Percentiles rank a stretch among this genome's conserved stretches.
Conservation (phyloP, 2,888 invertebrate genomes). For the Ischnus inquisitorius region DNA sequence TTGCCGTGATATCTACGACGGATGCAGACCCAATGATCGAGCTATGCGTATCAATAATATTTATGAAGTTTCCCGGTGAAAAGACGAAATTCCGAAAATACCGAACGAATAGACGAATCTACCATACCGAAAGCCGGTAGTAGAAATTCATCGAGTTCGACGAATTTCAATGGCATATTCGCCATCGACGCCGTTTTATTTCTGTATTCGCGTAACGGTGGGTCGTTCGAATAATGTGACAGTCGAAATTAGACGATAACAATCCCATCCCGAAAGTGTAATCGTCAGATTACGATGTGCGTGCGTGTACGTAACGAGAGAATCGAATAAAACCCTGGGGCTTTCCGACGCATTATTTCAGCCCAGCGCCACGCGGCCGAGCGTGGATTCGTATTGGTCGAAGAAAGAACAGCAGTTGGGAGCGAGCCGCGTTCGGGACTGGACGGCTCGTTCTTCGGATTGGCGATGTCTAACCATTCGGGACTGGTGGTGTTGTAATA, state of each 20-base stretch:
- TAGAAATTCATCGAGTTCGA: too few relatives aligned
- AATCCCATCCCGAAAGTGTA: not conserved
- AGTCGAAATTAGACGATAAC: not conserved
- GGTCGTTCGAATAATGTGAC: not conserved
- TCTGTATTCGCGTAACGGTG: not conserved
- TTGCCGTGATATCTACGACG: too few relatives aligned
- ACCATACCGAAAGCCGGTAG: too few relatives aligned
- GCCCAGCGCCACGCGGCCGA: slow-evolving; percentile 63
- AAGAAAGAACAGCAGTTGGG: slow-evolving; percentile 59
- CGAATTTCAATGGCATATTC: too few relatives aligned
- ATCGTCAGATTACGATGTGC: not conserved
- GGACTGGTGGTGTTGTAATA: slow-evolving; percentile 22
- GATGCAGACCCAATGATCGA: too few relatives aligned
- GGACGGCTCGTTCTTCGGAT: slow-evolving; percentile 47
- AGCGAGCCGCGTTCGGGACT: slow-evolving; percentile 61
- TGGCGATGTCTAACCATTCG: slow-evolving; percentile 25
- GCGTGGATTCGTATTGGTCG: slow-evolving; percentile 59
- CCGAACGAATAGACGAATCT: too few relatives aligned
- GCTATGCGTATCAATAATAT: not conserved
- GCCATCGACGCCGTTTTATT: not conserved
- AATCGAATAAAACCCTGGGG: slow-evolving; percentile 13
- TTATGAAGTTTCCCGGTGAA: not conserved
- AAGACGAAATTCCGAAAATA: not conserved
- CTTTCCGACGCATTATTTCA: slow-evolving; percentile 1
- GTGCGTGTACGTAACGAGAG: not conserved